Conservation (phyloP, 1,140 invertebrate species). For the Euglossa dilemma region DNA sequence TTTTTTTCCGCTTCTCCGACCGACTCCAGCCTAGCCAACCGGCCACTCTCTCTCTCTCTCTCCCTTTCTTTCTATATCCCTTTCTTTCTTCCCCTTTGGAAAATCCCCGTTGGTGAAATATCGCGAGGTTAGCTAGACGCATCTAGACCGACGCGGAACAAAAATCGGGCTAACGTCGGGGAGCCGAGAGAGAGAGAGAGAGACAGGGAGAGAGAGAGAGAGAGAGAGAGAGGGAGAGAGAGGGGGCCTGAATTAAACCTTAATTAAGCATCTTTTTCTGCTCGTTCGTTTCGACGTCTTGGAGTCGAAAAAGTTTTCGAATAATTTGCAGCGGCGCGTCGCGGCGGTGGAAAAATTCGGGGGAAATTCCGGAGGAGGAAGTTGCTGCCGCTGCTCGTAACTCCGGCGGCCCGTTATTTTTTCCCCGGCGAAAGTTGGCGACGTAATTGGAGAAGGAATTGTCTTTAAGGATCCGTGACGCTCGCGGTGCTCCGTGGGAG, state of each 20-base stretch:
- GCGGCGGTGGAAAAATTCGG: not conserved
- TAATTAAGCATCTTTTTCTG: conserved; percentile 7
- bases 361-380: not conserved
- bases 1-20: conserved; percentile 35
- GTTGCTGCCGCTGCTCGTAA: too few relatives aligned
- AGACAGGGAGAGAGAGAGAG: not conserved
- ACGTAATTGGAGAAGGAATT: conserved; percentile 28
- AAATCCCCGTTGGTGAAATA: conserved; percentile 24
- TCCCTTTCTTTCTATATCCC: too few relatives aligned
- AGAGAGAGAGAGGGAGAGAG: not conserved
- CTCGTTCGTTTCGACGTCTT: conserved; percentile 6
- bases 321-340: not conserved
- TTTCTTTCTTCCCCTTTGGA: conserved; percentile 15
- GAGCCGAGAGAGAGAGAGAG: too few relatives aligned
- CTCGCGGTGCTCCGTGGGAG: not conserved
- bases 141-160: not conserved
- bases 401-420: not conserved
- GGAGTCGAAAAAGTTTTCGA: not conserved
- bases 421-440: not conserved
- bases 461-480: conserved; percentile 24
- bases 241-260: not conserved
- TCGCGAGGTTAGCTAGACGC: not conserved
- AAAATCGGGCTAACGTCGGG: not conserved
- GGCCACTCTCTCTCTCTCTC: too few relatives aligned
- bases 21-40: not conserved